Conservation (phyloP, 2,888 invertebrate genomes). For the Cotesia congregata region DNA sequence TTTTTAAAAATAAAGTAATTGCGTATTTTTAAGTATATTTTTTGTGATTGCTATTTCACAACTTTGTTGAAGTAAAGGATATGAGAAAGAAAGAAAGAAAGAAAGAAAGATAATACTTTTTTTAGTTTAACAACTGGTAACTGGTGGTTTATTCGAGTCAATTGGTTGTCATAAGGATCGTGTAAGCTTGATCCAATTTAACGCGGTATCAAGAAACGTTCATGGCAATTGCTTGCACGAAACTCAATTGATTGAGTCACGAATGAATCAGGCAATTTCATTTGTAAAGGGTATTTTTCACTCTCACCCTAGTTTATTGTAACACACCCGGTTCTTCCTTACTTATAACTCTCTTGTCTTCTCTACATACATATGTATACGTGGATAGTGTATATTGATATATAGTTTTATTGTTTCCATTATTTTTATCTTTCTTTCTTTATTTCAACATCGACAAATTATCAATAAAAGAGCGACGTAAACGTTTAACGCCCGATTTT, state of each 20-base stretch:
- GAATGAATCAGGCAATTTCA: constrained; percentile 21
- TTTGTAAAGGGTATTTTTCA: constrained; percentile 13
- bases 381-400: neutral
- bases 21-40: no score
- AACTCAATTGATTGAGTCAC: constrained; percentile 33
- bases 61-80: neutral
- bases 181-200: constrained; percentile 20
- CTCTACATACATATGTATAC: neutral
- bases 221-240: neutral
- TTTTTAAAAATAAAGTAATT: no score
- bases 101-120: neutral
- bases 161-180: constrained; percentile 23
- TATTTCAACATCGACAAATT: neutral
- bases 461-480: constrained; percentile 8
- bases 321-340: neutral
- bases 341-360: constrained; percentile 1
- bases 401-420: neutral
- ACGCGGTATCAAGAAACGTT: constrained; percentile 15
- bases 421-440: neutral
- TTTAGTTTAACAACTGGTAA: neutral
- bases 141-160: constrained; percentile 5
- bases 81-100: neutral
- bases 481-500: constrained; percentile 22
- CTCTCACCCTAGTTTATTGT: neutral
- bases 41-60: no score